Conservation (phyloP, 2,888 invertebrate genomes). For the Drosophila nigritarsus region DNA sequence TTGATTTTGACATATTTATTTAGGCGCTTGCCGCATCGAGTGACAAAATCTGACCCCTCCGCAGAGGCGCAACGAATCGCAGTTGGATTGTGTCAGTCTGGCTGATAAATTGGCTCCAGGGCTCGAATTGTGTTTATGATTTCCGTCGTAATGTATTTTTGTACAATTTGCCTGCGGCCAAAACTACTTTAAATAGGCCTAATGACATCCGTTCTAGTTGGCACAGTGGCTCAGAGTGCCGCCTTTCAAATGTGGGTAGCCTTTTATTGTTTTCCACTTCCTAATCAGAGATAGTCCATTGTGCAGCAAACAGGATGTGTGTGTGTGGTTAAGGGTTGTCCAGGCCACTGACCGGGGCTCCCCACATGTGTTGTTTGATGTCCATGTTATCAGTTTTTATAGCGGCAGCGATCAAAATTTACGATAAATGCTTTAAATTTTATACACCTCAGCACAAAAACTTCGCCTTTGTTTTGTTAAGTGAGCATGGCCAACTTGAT, state of each 20-base stretch:
- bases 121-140: slow-evolving; percentile 55
- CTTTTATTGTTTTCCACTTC: slow-evolving; percentile 82
- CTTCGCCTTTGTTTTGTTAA: slow-evolving; percentile 70
- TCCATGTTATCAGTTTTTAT: slow-evolving; percentile 66
- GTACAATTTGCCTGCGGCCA: slow-evolving; percentile 61
- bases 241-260: slow-evolving; percentile 59
- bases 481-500: slow-evolving; percentile 82
- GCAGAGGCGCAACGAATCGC: slow-evolving; percentile 68
- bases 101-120: slow-evolving; percentile 53
- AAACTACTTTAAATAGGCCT: slow-evolving; percentile 72
- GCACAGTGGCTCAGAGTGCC: slow-evolving; percentile 38
- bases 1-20: slow-evolving; percentile 78
- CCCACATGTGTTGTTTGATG: slow-evolving; percentile 41
- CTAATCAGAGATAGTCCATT: slow-evolving; percentile 76
- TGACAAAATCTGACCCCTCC: slow-evolving; percentile 64
- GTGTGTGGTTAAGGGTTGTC: slow-evolving; percentile 72
- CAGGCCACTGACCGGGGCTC: slow-evolving; percentile 48
- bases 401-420: slow-evolving; percentile 75
- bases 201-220: slow-evolving; percentile 77
- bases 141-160: slow-evolving; percentile 35
- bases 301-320: slow-evolving; percentile 57
- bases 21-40: slow-evolving; percentile 46
- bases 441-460: slow-evolving; percentile 65
- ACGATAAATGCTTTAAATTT: slow-evolving; percentile 81
- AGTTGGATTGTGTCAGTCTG: slow-evolving; percentile 37